Percentiles rank a stretch among this genome's conserved stretches.
These are phyloP conservation scores for Cryptoprocta ferox DNA, from an alignment of 2,797 vertebrate species.

Conservation along the genomic window DNA sequence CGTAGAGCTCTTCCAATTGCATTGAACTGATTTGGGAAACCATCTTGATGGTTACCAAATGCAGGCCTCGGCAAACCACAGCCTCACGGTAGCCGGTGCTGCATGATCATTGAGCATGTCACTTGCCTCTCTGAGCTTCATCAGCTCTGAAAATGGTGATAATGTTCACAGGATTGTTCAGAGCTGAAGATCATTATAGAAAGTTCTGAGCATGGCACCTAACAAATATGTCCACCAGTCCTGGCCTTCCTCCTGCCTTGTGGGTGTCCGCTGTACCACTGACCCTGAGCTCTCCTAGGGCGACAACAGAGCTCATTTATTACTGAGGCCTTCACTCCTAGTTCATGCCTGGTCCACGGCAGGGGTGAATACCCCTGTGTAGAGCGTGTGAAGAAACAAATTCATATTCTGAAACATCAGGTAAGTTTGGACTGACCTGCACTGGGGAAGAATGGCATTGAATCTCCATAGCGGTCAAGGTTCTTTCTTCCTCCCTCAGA, in stretches of 20 bases:
- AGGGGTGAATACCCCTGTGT: background rate
- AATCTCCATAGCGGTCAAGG: background rate
- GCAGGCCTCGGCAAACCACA: background rate
- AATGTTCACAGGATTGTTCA: background rate
- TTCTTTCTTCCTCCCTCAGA: constrained; percentile 86
- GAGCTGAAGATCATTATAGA: background rate
- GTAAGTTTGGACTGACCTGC: background rate
- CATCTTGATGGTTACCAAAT: background rate
- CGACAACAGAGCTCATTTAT: background rate
- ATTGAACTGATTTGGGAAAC: background rate
- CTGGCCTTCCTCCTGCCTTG: background rate
- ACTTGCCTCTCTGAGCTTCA: background rate
- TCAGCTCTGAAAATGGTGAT: background rate
- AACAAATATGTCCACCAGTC: background rate
- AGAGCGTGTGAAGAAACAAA: background rate
- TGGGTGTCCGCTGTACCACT: background rate
- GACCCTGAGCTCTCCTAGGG: background rate
- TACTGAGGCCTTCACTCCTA: background rate
- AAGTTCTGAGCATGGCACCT: background rate
- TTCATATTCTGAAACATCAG: background rate
- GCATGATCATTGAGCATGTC: background rate
- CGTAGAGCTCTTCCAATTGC: background rate
- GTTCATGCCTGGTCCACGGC: background rate
- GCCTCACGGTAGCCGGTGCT: background rate
- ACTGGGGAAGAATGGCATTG: background rate